Evolutionary conservation across 2,888 invertebrate species (phyloP).

Genomic region (Meta bourneti): DNA sequence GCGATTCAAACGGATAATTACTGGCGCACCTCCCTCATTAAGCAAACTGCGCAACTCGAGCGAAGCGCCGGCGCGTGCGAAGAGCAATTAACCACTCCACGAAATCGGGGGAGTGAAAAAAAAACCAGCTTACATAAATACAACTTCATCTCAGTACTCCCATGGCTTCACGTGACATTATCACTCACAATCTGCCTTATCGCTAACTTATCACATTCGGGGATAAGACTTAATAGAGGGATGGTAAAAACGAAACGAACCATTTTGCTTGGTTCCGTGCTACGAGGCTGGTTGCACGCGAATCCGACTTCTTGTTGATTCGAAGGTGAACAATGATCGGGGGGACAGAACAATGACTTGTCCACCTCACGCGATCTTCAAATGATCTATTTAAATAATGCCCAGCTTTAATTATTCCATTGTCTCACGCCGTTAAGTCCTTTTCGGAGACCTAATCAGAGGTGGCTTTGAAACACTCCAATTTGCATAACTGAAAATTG

Average conservation of each 20-base stretch:
- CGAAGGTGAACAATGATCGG: conserved; percentile 73
- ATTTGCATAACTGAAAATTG: conserved; percentile 68
- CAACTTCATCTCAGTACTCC: not conserved
- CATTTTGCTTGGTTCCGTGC: conserved; percentile 54
- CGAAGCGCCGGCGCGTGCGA: conserved; percentile 45
- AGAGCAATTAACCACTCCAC: conserved; percentile 33
- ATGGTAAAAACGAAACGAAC: conserved; percentile 24
- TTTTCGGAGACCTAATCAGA: conserved; percentile 36
- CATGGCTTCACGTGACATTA: conserved; percentile 28
- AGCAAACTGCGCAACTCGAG: conserved; percentile 18
- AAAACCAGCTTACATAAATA: not conserved
- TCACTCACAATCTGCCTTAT: conserved; percentile 66
- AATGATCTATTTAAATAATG: conserved; percentile 73
- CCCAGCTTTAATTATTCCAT: conserved; percentile 70
- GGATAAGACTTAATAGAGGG: conserved; percentile 38
- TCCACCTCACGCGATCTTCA: conserved; percentile 57
- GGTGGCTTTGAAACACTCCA: conserved; percentile 46
- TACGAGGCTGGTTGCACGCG: conserved; percentile 68
- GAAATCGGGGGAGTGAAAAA: conserved; percentile 33
- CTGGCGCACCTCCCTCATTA: not conserved
- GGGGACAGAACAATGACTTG: conserved; percentile 59
- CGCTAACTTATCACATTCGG: conserved; percentile 57
- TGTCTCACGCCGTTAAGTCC: conserved; percentile 29
- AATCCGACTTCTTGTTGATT: conserved; percentile 65
- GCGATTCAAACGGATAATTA: conserved; percentile 10